A percentile compares a stretch with the other conserved stretches of the same genome.
Evolutionary conservation across 2,797 vertebrate genomes (phyloP).

Genomic region (Microctenopoma stevenorrisi): DNA sequence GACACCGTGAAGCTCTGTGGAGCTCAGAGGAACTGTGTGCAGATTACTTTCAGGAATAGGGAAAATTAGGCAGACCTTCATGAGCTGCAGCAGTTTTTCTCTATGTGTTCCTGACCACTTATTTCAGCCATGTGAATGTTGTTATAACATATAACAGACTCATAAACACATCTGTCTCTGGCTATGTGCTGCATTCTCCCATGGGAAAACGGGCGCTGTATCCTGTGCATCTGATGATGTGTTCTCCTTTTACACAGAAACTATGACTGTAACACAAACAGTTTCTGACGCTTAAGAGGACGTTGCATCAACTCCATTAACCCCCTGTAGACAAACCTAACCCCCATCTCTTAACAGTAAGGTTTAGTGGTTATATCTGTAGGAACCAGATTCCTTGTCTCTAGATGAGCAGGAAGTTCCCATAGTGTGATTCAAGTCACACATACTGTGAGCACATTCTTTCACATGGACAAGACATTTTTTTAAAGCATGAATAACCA

Average conservation of each 20-base stretch:
- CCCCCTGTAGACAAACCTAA: background rate
- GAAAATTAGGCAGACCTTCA: background rate
- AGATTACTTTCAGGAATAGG: no score
- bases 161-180: slow-evolving; percentile 29
- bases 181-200: slow-evolving; percentile 37
- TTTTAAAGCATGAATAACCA: slow-evolving; percentile 21
- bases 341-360: background rate
- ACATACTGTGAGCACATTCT: slow-evolving; percentile 1
- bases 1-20: no score
- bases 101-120: background rate
- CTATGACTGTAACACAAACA: slow-evolving; percentile 15
- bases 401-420: background rate
- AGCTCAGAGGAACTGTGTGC: no score
- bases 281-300: slow-evolving; percentile 8
- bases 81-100: background rate
- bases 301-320: background rate
- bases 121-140: slow-evolving; percentile 34
- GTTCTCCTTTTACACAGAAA: slow-evolving; percentile 31
- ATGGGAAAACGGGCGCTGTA: slow-evolving; percentile 49
- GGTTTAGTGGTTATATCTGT: slow-evolving; percentile 6
- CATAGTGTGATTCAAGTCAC: background rate
- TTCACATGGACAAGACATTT: slow-evolving; percentile 21
- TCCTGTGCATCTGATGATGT: slow-evolving; percentile 51
- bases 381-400: slow-evolving; percentile 1
- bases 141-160: slow-evolving; percentile 9